Evolutionary conservation across 1,140 invertebrate genomes (phyloP).

Genomic region (Drosophila kanapiae): DNA sequence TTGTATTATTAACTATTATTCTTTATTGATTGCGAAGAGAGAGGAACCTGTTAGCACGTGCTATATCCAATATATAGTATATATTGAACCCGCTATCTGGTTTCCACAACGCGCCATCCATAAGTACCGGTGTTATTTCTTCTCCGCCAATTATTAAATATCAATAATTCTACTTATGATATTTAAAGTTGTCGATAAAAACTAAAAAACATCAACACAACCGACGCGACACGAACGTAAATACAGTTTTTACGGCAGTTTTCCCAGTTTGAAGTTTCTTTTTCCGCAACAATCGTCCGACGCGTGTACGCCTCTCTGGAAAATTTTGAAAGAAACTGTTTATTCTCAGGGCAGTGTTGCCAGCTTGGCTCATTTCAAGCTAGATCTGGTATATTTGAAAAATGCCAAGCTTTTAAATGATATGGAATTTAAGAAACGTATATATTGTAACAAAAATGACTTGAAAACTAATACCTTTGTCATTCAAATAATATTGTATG

Average conservation of each 20-base stretch:
- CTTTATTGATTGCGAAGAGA: slow-evolving; percentile 7
- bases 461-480: too few relatives aligned
- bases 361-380: background rate
- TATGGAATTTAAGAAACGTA: too few relatives aligned
- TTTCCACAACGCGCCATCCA: slow-evolving; percentile 2
- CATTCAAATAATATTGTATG: too few relatives aligned
- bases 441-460: too few relatives aligned
- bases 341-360: background rate
- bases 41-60: slow-evolving; percentile 50
- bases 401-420: too few relatives aligned
- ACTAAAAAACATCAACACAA: slow-evolving; percentile 1
- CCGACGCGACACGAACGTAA: slow-evolving; percentile 7
- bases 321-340: background rate
- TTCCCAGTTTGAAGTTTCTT: background rate
- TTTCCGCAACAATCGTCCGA: slow-evolving; percentile 3
- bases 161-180: background rate
- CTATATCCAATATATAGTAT: slow-evolving; percentile 19
- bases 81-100: background rate
- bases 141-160: background rate
- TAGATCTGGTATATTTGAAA: background rate
- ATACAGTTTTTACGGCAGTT: background rate
- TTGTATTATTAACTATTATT: slow-evolving; percentile 7
- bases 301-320: background rate
- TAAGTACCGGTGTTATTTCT: background rate
- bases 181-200: background rate